Evolutionary conservation across 2,797 vertebrate species (phyloP), one percentile per base, ranked within the genome.

Genomic region (Cichlasoma orientale): DNA sequence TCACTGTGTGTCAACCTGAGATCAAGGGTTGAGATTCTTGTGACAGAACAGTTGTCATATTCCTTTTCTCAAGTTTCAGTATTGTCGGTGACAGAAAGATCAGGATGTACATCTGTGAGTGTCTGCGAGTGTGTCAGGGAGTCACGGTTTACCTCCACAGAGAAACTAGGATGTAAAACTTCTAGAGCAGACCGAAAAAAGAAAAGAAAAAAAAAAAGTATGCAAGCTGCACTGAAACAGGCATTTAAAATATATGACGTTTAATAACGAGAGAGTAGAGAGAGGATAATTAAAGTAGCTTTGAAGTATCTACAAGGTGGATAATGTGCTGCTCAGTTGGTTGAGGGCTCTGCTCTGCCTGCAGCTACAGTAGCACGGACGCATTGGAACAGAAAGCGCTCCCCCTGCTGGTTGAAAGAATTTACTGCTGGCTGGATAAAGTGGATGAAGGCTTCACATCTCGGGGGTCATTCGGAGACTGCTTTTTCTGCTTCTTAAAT

Each of bases 341-440:
- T 84, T 74, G 77, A 87, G 56, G 81, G 59, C 73, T 90, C 53
- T 54, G 82, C 44, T 87, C 74, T 77, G 78, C 78, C 83, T 87
- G 57, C 72, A 88, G 76, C 76, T 70, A 13, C 80, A 71, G 56
- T 38, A 81, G 71, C 29, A 25, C 41, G 78, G 75, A 78, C 56
- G 71, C 72, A 86, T 85, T 79, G 52, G 81, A 89, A 89, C 80
- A 90, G 85, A 92, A 83, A 94, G 86, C 73, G 77, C 95, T 86
- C 95, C 95, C 93, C 94, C 95, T 96, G 92, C 94, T 96, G 95
- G 92, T 61, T 2, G 33, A 47, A 72, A 56, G 10, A 7, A 61
- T 29, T 92, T 41, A 79, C 68, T 75, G 23, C 16, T 63, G 55
- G 66, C 70, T 68, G 56, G 47, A 78, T 76, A 31, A 80, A 89